A percentile compares a stretch with the other conserved stretches of the same genome.
Conservation (phyloP, 2,113 vertebrate species). For the Sardina pilchardus region DNA sequence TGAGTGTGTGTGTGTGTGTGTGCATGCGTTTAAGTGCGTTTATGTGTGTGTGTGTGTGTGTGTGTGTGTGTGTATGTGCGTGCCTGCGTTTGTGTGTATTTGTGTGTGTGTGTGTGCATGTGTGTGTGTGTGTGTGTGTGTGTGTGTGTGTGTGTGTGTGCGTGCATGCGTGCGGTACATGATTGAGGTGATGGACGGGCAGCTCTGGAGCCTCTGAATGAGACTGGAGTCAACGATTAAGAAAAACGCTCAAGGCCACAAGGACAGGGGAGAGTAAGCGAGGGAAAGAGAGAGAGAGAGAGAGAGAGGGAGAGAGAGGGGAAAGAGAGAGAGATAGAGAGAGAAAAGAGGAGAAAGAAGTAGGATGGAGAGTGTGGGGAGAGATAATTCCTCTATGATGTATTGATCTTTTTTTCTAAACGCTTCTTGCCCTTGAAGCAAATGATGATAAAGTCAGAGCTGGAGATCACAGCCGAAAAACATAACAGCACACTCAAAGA, state of each 20-base stretch:
- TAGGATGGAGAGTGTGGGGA: constrained; percentile 1
- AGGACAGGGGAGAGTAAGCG: constrained; percentile 5
- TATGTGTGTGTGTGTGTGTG: neutral
- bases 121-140: neutral
- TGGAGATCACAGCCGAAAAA: neutral
- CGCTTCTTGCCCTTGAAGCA: constrained; percentile 28
- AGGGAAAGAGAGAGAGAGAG: constrained; percentile 16
- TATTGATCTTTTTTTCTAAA: constrained; percentile 32
- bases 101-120: neutral
- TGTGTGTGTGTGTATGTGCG: neutral
- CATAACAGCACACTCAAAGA: constrained; percentile 6
- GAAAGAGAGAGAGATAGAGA: constrained; percentile 8
- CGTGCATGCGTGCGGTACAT: neutral
- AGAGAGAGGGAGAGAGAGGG: constrained; percentile 20
- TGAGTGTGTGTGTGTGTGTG: neutral
- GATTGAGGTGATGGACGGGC: neutral
- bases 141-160: neutral
- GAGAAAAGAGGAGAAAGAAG: neutral
- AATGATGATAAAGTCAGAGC: constrained; percentile 24
- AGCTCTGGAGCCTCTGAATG: neutral
- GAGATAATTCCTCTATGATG: constrained; percentile 32
- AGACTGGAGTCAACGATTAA: constrained; percentile 25
- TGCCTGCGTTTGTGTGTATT: too few species aligned
- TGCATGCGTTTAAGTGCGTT: neutral
- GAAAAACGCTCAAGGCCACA: constrained; percentile 24